Conservation (phyloP, 2,797 vertebrate species). For the Galago senegalensis region DNA sequence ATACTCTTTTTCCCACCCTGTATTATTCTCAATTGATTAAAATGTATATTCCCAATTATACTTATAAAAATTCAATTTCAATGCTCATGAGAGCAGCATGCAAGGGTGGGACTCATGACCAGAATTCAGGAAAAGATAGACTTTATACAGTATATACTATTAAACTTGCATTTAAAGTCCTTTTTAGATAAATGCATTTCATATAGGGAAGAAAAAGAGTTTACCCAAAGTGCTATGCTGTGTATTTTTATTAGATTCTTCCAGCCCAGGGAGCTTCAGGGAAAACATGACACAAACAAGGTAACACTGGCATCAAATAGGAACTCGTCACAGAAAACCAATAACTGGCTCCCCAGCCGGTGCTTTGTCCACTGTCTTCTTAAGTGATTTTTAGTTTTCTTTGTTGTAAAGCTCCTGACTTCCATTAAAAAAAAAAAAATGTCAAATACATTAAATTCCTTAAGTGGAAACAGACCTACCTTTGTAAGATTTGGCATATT, state of each 20-base stretch:
- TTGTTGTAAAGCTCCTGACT: not conserved
- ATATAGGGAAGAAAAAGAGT: not conserved
- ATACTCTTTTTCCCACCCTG: not conserved
- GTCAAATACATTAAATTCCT: not conserved
- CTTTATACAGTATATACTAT: not conserved
- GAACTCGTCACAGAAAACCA: not conserved
- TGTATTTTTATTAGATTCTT: not conserved
- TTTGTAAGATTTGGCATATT: not conserved
- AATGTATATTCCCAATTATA: not conserved
- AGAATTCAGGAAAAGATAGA: not conserved
- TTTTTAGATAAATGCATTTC: not conserved
- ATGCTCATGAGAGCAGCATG: not conserved
- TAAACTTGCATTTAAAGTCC: not conserved
- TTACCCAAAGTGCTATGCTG: not conserved
- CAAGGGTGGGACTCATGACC: not conserved
- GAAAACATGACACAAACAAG: not conserved
- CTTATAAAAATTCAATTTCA: slow-evolving; percentile 41
- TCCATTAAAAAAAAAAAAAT: slow-evolving; percentile 2
- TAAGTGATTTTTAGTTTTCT: not conserved
- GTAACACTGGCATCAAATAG: not conserved
- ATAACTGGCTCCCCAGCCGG: too few species aligned
- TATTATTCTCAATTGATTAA: slow-evolving; percentile 1
- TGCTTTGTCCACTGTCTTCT: not conserved
- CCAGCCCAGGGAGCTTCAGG: not conserved
- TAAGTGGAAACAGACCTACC: not conserved